Evolutionary conservation across 2,888 invertebrate species (phyloP).

Genomic region (Epinotia demarniana): DNA sequence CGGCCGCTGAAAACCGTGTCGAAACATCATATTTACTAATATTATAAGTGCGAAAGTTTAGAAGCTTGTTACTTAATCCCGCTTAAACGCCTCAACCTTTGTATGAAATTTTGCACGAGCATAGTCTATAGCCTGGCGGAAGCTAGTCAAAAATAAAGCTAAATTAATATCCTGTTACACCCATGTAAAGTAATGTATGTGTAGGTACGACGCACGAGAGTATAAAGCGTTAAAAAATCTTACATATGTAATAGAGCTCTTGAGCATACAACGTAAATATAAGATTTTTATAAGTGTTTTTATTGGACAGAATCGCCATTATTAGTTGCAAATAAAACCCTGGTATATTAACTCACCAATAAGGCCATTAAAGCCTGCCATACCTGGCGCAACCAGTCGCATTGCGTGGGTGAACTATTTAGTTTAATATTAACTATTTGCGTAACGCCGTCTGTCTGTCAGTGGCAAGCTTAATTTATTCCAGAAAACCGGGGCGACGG

Average conservation of each 20-base stretch:
- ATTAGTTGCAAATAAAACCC: neutral
- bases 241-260: neutral
- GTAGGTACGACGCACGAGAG: too few relatives aligned
- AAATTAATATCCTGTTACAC: neutral
- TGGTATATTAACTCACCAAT: conserved; percentile 2
- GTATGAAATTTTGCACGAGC: too few relatives aligned
- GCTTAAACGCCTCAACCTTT: too few relatives aligned
- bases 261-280: neutral
- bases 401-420: conserved; percentile 40
- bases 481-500: conserved; percentile 20
- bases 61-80: too few relatives aligned
- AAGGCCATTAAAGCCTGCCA: conserved; percentile 12
- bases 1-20: too few relatives aligned
- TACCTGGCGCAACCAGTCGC: conserved; percentile 22
- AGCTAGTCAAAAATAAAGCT: too few relatives aligned
- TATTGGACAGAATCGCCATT: neutral
- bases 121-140: too few relatives aligned
- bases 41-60: too few relatives aligned
- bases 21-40: too few relatives aligned
- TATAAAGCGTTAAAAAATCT: neutral
- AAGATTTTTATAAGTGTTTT: neutral
- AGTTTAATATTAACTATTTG: conserved; percentile 44
- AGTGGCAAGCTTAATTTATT: conserved; percentile 33
- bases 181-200: too few relatives aligned
- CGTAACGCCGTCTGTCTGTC: conserved; percentile 43